A percentile compares a stretch with the other conserved stretches of the same genome.
These are phyloP conservation scores for Ciconia nigra DNA, from an alignment of 2,797 vertebrate species.

Conservation along the genomic window DNA sequence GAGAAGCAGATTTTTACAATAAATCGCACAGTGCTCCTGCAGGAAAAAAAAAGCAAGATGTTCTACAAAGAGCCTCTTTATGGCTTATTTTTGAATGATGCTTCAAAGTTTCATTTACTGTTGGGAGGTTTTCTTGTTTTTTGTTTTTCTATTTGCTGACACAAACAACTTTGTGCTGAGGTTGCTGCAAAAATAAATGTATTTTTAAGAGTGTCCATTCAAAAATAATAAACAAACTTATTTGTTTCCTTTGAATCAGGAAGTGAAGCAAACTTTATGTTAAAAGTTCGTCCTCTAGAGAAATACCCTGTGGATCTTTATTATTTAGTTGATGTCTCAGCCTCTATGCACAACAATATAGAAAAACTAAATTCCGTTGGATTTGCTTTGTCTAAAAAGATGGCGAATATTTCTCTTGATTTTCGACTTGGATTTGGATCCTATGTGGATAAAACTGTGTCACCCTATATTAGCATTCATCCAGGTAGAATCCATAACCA, in stretches of 20 bases:
- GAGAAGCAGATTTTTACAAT: not conserved
- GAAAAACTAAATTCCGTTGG: constrained; percentile 92
- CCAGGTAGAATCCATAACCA: constrained; percentile 94
- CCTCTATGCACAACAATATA: constrained; percentile 95
- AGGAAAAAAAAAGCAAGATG: not conserved
- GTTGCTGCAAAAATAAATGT: not conserved
- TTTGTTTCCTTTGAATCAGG: constrained; percentile 78
- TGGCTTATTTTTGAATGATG: not conserved
- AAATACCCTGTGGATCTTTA: constrained; percentile 96
- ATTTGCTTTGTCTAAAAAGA: constrained; percentile 88
- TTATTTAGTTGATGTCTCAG: constrained; percentile 96
- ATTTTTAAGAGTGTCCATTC: not conserved
- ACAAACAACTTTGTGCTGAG: not conserved
- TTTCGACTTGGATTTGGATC: constrained; percentile 95
- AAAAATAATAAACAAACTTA: not conserved
- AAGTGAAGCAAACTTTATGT: constrained; percentile 83
- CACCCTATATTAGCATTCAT: constrained; percentile 94
- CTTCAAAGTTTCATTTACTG: not conserved
- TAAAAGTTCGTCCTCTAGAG: constrained; percentile 87
- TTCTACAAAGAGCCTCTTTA: not conserved
- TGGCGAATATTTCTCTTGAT: constrained; percentile 89
- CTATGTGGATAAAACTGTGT: constrained; percentile 98
- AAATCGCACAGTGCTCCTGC: not conserved
- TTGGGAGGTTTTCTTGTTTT: constrained; percentile 1
- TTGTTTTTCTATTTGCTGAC: constrained; percentile 1